These are phyloP conservation scores for Vimba vimba DNA, from an alignment of 2,113 vertebrate species.

Conservation along the genomic window DNA sequence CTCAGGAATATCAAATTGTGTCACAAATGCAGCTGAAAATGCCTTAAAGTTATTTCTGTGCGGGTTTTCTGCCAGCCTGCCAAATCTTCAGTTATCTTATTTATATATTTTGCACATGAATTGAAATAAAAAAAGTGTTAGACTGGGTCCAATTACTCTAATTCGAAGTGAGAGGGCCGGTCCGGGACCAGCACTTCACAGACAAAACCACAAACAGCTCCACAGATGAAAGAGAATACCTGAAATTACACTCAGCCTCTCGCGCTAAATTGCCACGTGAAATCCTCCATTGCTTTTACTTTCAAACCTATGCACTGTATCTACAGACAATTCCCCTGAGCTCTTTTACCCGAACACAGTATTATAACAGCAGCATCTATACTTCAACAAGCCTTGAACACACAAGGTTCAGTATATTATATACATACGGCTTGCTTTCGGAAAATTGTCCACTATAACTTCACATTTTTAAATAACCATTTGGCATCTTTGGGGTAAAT, in stretches of 20 bases:
- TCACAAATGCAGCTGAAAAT: conserved; percentile 72
- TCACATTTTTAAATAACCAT: background rate
- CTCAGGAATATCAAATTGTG: conserved; percentile 71
- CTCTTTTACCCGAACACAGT: conserved; percentile 9
- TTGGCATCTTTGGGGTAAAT: background rate
- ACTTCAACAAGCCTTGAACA: background rate
- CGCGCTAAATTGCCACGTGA: conserved; percentile 40
- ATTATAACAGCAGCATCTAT: conserved; percentile 29
- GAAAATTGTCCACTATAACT: background rate
- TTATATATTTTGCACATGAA: conserved; percentile 78
- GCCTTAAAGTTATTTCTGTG: conserved; percentile 76
- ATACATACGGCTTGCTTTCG: background rate
- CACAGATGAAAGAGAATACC: conserved; percentile 53
- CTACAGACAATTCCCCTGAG: background rate
- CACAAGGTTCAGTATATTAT: background rate
- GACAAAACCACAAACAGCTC: conserved; percentile 65
- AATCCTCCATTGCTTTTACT: conserved; percentile 55
- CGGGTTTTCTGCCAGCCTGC: conserved; percentile 54
- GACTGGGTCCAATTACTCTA: conserved; percentile 71
- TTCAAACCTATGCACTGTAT: conserved; percentile 33
- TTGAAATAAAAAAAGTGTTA: conserved; percentile 62
- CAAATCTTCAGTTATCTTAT: conserved; percentile 71
- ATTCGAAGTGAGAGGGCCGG: conserved; percentile 64
- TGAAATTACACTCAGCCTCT: conserved; percentile 65
- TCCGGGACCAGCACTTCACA: conserved; percentile 58